phyloP scores from a whole-genome alignment of 2,113 vertebrate genomes.

The Grammomys dolichurus region DNA sequence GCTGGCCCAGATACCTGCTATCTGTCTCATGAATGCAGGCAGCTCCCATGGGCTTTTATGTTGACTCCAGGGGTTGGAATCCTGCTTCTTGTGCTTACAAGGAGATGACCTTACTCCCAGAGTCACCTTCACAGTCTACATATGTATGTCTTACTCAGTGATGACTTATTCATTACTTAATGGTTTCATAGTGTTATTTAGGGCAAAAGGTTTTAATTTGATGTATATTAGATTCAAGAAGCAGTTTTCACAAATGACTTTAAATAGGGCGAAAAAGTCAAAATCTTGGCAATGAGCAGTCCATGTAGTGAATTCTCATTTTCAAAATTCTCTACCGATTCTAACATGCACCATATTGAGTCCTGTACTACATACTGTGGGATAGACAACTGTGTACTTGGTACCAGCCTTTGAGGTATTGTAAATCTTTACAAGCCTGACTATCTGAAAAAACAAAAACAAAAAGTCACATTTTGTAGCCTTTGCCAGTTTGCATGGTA shows the following conservation, averaged over 20 bases:
- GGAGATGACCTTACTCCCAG: not conserved
- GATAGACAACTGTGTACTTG: not conserved
- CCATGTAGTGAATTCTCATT: not conserved
- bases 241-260: not conserved
- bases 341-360: not conserved
- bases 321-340: not conserved
- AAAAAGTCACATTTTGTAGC: not conserved
- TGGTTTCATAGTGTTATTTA: not conserved
- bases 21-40: not conserved
- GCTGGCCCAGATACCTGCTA: not conserved
- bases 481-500: slow-evolving; percentile 31
- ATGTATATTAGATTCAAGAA: not conserved
- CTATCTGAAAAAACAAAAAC: not conserved
- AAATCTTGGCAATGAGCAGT: not conserved
- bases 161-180: not conserved
- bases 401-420: not conserved
- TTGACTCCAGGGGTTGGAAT: not conserved
- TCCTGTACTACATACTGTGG: not conserved
- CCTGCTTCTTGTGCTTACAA: not conserved
- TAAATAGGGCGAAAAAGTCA: not conserved
- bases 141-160: not conserved
- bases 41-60: not conserved
- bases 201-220: not conserved
- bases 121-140: not conserved
- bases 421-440: slow-evolving; percentile 38